Conservation (phyloP, 2,797 vertebrate species). For the Thalassophryne amazonica region DNA sequence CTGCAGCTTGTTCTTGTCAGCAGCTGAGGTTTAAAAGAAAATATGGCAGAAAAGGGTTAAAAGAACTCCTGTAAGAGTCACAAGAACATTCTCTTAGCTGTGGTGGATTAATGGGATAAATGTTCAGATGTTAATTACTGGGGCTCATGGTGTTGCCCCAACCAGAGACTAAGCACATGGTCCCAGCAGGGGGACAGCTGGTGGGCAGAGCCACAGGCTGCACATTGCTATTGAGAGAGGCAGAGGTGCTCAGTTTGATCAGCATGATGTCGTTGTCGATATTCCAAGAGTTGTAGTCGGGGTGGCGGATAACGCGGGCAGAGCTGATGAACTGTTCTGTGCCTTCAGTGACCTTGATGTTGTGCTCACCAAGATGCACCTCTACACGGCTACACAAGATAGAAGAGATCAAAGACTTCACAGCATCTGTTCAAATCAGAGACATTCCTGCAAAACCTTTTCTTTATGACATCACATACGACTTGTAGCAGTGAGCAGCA, state of each 20-base stretch:
- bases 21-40: constrained; percentile 6
- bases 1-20: constrained; percentile 48
- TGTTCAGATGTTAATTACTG: constrained; percentile 41
- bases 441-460: no score
- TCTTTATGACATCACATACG: constrained; percentile 18
- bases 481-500: constrained; percentile 69
- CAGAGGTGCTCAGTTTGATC: constrained; percentile 78
- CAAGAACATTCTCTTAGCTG: no score
- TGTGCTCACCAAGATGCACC: constrained; percentile 81
- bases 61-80: no score
- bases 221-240: constrained; percentile 70
- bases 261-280: constrained; percentile 87
- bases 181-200: constrained; percentile 67
- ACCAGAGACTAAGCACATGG: constrained; percentile 80
- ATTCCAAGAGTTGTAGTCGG: constrained; percentile 43
- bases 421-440: no score
- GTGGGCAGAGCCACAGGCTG: constrained; percentile 74
- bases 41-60: not conserved
- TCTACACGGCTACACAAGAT: constrained; percentile 68
- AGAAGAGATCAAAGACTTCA: not conserved
- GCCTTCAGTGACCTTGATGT: constrained; percentile 60
- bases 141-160: constrained; percentile 83
- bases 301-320: constrained; percentile 70
- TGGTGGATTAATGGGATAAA: no score
- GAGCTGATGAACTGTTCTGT: constrained; percentile 75